Percentiles rank a stretch among this genome's conserved stretches.
phyloP scores from a whole-genome alignment of 2,113 vertebrate genomes.

The Natator depressus region DNA sequence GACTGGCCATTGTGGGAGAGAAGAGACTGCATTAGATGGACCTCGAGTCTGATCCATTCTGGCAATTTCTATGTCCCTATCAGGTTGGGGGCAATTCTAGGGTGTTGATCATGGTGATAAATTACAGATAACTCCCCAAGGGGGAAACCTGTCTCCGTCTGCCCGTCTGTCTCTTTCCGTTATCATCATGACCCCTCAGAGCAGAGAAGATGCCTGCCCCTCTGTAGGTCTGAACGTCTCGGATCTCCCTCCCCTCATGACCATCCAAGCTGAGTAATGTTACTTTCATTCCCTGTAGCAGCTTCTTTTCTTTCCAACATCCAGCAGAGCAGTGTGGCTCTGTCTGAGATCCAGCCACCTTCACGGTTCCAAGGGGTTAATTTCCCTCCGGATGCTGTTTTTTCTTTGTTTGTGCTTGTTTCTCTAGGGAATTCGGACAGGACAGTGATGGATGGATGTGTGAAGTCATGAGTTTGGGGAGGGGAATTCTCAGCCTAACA shows the following conservation, averaged over 20 bases:
- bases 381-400: neutral
- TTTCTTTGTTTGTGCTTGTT: neutral
- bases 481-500: neutral
- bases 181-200: neutral
- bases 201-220: neutral
- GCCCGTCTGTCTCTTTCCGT: neutral
- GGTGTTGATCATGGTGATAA: neutral
- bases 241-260: neutral
- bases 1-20: neutral
- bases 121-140: neutral
- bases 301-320: neutral
- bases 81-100: neutral
- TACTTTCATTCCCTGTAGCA: neutral
- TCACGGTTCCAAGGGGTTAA: neutral
- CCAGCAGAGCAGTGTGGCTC: neutral
- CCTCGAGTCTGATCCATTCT: neutral
- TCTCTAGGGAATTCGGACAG: neutral
- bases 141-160: neutral
- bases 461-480: neutral
- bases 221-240: neutral
- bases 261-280: neutral
- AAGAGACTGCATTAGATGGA: neutral
- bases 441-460: neutral
- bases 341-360: neutral
- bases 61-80: neutral